Base-by-base conservation (phyloP, 2,113 vertebrate species). In the Drymodes brunneopygia region DNA sequence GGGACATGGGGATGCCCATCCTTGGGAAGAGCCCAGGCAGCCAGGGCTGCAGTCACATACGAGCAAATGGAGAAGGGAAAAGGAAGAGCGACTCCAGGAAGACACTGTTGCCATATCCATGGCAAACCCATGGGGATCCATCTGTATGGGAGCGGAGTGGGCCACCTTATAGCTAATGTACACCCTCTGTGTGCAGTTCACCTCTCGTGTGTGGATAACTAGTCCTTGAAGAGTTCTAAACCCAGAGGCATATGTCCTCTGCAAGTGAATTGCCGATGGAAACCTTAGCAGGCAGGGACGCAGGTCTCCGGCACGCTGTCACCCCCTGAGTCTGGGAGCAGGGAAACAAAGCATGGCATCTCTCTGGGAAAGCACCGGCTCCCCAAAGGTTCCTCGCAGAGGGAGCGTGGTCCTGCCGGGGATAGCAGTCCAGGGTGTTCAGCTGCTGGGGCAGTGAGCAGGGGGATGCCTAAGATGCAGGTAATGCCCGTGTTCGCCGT, bases 111-210 rank as follows among this genome's bases (percentile, higher is more conserved):
- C 18, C n/a, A 0, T 4, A 4, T 6, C 12, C 11, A 0, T 3
- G 45, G n/a, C n/a, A n/a, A n/a, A n/a, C n/a, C n/a, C n/a, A n/a
- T n/a, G n/a, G n/a, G n/a, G n/a, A n/a, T n/a, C n/a, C n/a, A 1
- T 38, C n/a, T 5, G 1, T 15, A 1, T 5, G 3, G 33, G 50
- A 50, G 16, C 5, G 3, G 24, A 17, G 8, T 28, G 27, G 47
- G 33, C 35, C 20, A 0, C 21, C 14, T 22, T 53, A 0, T 0
- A 4, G 33, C 18, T 28, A 3, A 0, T 1, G 1, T 0, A 1
- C 22, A 4, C 19, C 13, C 15, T 24, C 11, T 31, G 20, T 11
- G 9, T 8, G 36, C 16, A 1, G 23, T 28, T 5, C 21, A 14
- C 27, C 31, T 40, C 23, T 21, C 12, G 0, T 0, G 20, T 48